Evolutionary conservation across 2,113 vertebrate species (phyloP), one percentile per base, ranked within the genome.

Genomic region (Percopsis transmontana): DNA sequence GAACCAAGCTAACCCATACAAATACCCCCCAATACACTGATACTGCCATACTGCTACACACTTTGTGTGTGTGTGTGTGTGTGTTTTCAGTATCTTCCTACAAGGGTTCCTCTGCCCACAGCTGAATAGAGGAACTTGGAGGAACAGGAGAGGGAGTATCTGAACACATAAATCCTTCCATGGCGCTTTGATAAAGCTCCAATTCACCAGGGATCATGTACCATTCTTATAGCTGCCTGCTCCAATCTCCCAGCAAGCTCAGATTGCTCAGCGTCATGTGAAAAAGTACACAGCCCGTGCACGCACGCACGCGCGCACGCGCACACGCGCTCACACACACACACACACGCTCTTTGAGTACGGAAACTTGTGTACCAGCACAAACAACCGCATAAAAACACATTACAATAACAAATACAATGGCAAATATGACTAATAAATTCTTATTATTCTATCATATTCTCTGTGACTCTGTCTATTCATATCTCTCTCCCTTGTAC

Each of bases 91-190:
- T 9, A 1, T 67, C 60, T 55, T 76, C 51, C 21, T 62, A 77
- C 77, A 71, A 71, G 68, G 11, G 10, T 41, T 70, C 59, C 66
- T 38, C 69, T 71, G 76, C 60, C 76, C 40, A 64, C 57, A 80
- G 70, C 51, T 78, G 82, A 67, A 58, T 75, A 67, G 72, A 53
- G 20, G 67, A 70, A 72, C 65, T 67, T 66, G 66, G 66, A 84
- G 55, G 67, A 79, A 89, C 76, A 87, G 12, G 44, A 72, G 76
- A 87, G 84, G 77, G 88, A 85, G 88, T 74, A 87, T 74, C 76
- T 48, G 41, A 77, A 79, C 73, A 73, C 68, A 83, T 83, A 89
- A 88, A 89, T 89, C 85, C 76, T 77, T 69, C 71, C 72, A 33
- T 68, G 77, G 77, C 76, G 77, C 85, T 84, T 85, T 86, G 76